phyloP scores from a whole-genome alignment of 2,797 vertebrate species.

The Scolopax bukidnonensis region DNA sequence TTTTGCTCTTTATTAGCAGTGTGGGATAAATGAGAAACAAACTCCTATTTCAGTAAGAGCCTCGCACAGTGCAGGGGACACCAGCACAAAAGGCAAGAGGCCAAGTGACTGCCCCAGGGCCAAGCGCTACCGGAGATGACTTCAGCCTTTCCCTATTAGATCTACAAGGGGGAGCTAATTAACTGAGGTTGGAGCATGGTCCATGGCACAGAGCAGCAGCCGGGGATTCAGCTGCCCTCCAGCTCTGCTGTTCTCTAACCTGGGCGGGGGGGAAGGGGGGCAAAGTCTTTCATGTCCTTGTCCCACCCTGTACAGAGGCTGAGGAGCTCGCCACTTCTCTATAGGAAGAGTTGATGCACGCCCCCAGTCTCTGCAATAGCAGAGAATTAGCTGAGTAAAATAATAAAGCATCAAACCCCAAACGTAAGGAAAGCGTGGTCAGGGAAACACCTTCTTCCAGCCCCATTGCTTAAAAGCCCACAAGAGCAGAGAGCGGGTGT shows the following conservation, averaged over 20 bases:
- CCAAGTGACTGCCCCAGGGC: not conserved
- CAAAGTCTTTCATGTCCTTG: not conserved
- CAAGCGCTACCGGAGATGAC: not conserved
- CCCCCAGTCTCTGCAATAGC: not conserved
- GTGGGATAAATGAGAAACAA: not conserved
- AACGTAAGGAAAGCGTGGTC: not conserved
- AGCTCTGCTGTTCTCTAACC: not conserved
- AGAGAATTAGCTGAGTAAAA: not conserved
- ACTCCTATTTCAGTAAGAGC: not conserved
- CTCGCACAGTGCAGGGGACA: fast-evolving
- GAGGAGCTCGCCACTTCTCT: not conserved
- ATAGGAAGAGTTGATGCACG: not conserved
- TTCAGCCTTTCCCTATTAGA: not conserved
- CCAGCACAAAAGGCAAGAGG: not conserved
- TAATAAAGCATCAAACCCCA: not conserved
- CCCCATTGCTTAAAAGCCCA: not conserved
- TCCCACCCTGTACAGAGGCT: fast-evolving
- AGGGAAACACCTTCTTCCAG: not conserved
- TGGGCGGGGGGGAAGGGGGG: not conserved
- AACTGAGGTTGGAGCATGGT: not conserved
- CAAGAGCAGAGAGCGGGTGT: not conserved
- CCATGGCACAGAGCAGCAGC: not conserved
- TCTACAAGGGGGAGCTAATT: not conserved
- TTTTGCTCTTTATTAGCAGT: not conserved
- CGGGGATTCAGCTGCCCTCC: not conserved